Percentiles rank a stretch among this genome's conserved stretches.
Evolutionary conservation across 2,113 vertebrate species (phyloP).

Genomic region (Tauraco erythrolophus): DNA sequence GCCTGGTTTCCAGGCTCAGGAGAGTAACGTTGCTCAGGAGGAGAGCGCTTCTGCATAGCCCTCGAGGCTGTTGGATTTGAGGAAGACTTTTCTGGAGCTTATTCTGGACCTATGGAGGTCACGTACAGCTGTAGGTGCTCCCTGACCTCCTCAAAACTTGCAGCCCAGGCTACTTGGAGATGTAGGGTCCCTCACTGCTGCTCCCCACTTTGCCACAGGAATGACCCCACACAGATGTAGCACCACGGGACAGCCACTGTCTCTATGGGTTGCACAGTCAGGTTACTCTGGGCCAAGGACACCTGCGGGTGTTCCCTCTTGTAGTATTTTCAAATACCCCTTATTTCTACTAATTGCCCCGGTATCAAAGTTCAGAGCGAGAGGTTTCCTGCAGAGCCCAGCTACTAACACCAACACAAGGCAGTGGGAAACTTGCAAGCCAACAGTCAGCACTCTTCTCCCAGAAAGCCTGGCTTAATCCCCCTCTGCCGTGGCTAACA

Average conservation of each 20-base stretch:
- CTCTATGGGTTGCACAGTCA: accelerated
- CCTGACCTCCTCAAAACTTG: neutral
- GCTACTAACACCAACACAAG: neutral
- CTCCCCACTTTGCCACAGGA: neutral
- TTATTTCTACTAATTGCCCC: neutral
- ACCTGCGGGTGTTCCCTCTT: neutral
- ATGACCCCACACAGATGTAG: neutral
- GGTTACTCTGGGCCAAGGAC: neutral
- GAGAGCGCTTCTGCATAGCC: neutral
- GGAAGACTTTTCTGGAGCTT: neutral
- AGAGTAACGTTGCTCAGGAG: neutral
- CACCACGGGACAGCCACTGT: neutral
- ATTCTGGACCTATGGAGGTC: neutral
- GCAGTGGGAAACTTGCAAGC: neutral
- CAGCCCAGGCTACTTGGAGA: neutral
- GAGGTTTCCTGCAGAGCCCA: neutral
- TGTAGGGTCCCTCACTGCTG: neutral
- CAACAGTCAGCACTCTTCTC: neutral
- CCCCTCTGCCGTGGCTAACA: neutral
- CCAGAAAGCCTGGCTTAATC: neutral
- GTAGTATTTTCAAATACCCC: neutral
- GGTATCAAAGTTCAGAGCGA: neutral
- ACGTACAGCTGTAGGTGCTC: neutral
- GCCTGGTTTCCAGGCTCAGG: neutral
- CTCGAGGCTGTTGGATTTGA: neutral